A percentile compares a stretch with the other conserved stretches of the same genome.
Evolutionary conservation across 1,140 invertebrate genomes (phyloP).

Genomic region (Euwallacea similis): DNA sequence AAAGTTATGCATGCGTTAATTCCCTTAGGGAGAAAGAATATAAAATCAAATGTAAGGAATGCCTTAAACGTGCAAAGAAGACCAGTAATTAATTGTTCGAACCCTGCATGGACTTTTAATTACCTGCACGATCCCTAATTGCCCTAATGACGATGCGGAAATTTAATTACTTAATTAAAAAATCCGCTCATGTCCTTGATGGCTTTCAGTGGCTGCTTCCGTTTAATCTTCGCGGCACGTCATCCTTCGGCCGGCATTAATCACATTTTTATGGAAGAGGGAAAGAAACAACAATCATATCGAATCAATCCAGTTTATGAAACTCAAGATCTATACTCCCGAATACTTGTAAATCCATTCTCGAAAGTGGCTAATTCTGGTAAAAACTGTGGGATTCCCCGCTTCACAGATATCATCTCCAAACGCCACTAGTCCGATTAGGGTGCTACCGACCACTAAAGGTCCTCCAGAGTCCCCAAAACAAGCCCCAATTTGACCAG

Average conservation of each 20-base stretch:
- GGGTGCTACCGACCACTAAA: constrained; percentile 59
- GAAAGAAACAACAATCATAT: no score
- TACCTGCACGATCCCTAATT: not conserved
- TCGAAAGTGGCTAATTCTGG: constrained; percentile 27
- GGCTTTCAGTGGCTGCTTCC: not conserved
- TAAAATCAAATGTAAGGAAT: no score
- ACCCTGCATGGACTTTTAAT: not conserved
- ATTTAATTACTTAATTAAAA: constrained; percentile 5
- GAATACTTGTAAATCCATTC: constrained; percentile 30
- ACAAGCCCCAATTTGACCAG: constrained; percentile 58
- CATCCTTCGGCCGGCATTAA: not conserved
- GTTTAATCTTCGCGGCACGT: constrained; percentile 1
- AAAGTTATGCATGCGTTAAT: no score
- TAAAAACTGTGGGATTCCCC: constrained; percentile 26
- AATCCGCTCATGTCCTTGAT: not conserved
- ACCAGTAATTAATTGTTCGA: no score
- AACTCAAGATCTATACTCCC: constrained; percentile 9
- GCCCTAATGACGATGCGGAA: not conserved
- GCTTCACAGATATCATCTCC: constrained; percentile 16
- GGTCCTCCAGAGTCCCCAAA: constrained; percentile 84
- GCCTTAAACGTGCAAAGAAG: no score
- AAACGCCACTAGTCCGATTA: constrained; percentile 32
- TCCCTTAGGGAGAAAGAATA: no score
- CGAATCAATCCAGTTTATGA: not conserved
- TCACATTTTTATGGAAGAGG: not conserved